Base-by-base conservation (phyloP, 2,888 invertebrate genomes). In the Drosophila melanosoma region DNA sequence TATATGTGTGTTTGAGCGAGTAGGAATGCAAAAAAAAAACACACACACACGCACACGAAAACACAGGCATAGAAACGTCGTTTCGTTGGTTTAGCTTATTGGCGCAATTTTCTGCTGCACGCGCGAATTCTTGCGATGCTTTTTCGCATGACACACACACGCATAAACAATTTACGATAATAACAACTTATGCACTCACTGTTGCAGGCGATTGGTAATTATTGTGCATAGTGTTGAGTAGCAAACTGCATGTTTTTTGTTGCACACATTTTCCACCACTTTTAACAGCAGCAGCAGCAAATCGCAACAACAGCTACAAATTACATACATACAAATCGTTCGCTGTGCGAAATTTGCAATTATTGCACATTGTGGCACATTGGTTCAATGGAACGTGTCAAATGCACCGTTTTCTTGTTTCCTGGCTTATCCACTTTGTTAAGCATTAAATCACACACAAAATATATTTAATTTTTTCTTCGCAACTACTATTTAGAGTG, bases 71-170 rank as follows among this genome's bases (percentile, higher is more conserved):
- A 81, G 76, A 74, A 81, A 73, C 74, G 62, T 76, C 66, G 68
- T 71, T 56, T 56, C 71, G 71, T 76, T 79, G 81, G 86, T 80
- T 90, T 45, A 45, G 86, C 81, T 56, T 90, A 90, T 90, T 90
- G 91, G 90, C 91, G 91, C 90, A 91, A 87, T 90, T 90, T 76
- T 82, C 67, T 74, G 77, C 78, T 83, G 80, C 78, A 82, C 87
- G 82, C 82, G 82, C 82, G 82, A 72, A 81, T 64, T 79, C 49
- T 71, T 45, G 67, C 48, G 35, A 62, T 45, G 38, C 68, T 58
- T 59, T 66, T 58, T 74, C 15, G 40, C 45, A 45, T 68, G 62
- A 42, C 56, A 59, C 65, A 72, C 68, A 49, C 33, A 67, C 66
- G 70, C 57, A 45, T 45, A 72, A 69, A 49, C 38, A 56, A 52